Percentiles rank a stretch among this genome's conserved stretches.
Conservation (phyloP, 2,113 vertebrate genomes). For the Corythornis madagascariensis region DNA sequence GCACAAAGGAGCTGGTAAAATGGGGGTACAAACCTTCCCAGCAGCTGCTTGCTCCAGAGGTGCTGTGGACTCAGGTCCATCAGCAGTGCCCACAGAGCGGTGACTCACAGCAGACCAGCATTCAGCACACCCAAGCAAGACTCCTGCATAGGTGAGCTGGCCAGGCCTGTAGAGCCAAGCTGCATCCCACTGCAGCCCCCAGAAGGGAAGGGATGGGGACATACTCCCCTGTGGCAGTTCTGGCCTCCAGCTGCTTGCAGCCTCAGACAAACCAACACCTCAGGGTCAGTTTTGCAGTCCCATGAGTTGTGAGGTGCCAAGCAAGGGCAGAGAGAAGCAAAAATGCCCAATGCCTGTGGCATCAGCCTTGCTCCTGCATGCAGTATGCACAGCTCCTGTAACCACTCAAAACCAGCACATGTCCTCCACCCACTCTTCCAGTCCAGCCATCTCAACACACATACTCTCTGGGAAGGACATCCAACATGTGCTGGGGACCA, state of each 20-base stretch:
- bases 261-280: not conserved
- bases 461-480: not conserved
- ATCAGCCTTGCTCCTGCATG: not conserved
- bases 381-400: accelerated
- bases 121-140: not conserved
- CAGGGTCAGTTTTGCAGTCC: not conserved
- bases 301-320: not conserved
- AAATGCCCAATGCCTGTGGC: not conserved
- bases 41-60: not conserved
- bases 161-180: not conserved
- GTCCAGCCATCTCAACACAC: accelerated
- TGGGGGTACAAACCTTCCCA: not conserved
- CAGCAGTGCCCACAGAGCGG: accelerated
- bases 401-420: not conserved
- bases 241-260: not conserved
- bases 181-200: not conserved
- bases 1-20: not conserved
- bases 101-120: not conserved
- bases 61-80: accelerated
- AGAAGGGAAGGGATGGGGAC: not conserved
- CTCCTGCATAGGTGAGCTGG: not conserved
- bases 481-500: not conserved
- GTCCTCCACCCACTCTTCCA: not conserved
- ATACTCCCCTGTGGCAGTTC: accelerated
- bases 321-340: not conserved